Base-by-base conservation (phyloP, 1,140 invertebrate genomes). In the Drosophila orena region DNA sequence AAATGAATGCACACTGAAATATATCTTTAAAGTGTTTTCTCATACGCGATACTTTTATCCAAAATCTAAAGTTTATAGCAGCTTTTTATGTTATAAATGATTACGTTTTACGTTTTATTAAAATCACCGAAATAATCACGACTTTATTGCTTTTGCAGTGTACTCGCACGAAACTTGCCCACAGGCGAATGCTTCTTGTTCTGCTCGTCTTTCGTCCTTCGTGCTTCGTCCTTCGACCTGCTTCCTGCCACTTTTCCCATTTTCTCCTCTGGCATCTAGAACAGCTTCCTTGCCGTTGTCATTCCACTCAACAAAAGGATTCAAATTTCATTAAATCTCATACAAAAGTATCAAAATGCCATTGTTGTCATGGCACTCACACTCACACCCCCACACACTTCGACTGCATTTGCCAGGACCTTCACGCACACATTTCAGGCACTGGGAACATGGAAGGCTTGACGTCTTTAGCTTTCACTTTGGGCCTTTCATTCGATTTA, bases 341-440 rank as follows among this genome's bases (percentile, higher is more conserved):
- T 89, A 89, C 84, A 89, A 89, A 89, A 89, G 84, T 89, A 89
- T 89, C 84, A 89, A 89, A 89, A 89, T 89, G 84, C 79, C 79
- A 89, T 89, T 89, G 84, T 89, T 89, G 84, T 88, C 79, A 79
- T 78, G 83, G 53, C 59, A 42, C 53, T 57, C 40, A 60, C 54
- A 52, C 58, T 54, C 47, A 60, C 22, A 38, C 38, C 37, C 35
- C 40, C 43, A 4, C 53, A 66, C 49, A 38, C 30, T 50, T 2
- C 4, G 14, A 52, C 38, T 77, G 73, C 69, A 73, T 37, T 74
- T 64, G 50, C 58, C 50, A 74, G 58, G 38, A 74, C 71, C 24
- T 43, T 35, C 8, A 14, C 42, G 14, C 40, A 47, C 47, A 61
- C 49, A 34, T 12, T 10, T 5, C 27, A 14, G 52, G 15, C 27